phyloP scores from a whole-genome alignment of 2,888 invertebrate species.

The Crocallis elinguaria region DNA sequence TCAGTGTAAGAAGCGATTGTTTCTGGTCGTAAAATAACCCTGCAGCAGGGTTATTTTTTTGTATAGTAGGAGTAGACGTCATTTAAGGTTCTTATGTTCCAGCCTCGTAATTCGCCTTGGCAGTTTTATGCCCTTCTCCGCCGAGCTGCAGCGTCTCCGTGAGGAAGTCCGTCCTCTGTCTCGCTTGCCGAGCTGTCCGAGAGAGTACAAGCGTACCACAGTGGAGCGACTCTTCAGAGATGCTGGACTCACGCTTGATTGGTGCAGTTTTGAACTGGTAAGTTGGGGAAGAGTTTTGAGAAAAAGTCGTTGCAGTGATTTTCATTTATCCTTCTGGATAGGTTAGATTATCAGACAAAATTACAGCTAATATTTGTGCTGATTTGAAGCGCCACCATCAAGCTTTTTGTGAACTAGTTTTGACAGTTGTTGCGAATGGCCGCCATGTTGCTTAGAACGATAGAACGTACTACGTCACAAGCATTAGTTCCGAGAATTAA shows the following conservation, averaged over 20 bases:
- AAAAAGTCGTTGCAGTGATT: not conserved
- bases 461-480: too few species aligned
- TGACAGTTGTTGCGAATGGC: too few species aligned
- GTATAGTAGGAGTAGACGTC: not conserved
- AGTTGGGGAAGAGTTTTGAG: conserved; percentile 39
- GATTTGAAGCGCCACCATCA: too few species aligned
- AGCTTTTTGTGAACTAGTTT: too few species aligned
- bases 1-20: too few species aligned
- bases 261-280: conserved; percentile 95
- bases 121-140: conserved; percentile 90
- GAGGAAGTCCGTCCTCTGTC: conserved; percentile 93
- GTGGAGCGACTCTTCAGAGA: conserved; percentile 93
- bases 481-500: too few species aligned
- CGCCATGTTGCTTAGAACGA: too few species aligned
- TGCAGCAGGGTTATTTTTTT: too few species aligned
- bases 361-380: too few species aligned
- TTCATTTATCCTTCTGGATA: too few species aligned
- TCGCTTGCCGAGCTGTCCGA: conserved; percentile 90
- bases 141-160: conserved; percentile 87
- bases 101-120: conserved; percentile 93
- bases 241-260: conserved; percentile 91
- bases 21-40: too few species aligned
- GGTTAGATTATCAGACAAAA: too few species aligned
- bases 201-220: conserved; percentile 93
- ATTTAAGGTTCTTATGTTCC: not conserved